Conservation (phyloP, 2,113 vertebrate species). For the Eretmochelys imbricata region DNA sequence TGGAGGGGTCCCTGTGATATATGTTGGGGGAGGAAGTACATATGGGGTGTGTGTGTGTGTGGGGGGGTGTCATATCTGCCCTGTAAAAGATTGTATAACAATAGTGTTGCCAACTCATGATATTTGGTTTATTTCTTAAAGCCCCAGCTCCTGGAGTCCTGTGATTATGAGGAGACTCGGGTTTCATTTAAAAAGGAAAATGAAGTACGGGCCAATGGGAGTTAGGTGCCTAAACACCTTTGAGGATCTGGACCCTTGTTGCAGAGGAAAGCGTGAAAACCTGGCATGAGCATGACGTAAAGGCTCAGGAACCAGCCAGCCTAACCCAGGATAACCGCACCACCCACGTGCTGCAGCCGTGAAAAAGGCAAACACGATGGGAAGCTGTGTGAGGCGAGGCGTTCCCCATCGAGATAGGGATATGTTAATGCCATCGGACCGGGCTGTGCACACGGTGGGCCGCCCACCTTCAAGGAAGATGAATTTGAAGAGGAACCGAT, state of each 20-base stretch:
- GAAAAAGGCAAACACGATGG: too few relatives aligned
- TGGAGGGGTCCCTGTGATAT: too few relatives aligned
- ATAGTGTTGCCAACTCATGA: background rate
- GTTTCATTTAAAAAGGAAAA: background rate
- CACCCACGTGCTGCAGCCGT: too few relatives aligned
- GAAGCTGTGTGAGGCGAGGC: too few relatives aligned
- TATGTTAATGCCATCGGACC: too few relatives aligned
- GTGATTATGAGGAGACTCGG: background rate
- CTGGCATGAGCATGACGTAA: background rate
- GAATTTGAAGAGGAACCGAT: background rate
- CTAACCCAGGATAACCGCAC: too few relatives aligned
- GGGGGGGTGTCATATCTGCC: background rate
- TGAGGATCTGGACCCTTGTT: background rate
- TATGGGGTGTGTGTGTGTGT: background rate
- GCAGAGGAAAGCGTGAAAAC: background rate
- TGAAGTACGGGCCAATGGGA: too few relatives aligned
- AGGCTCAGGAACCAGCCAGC: background rate
- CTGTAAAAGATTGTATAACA: background rate
- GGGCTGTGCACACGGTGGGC: too few relatives aligned
- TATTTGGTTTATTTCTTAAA: background rate
- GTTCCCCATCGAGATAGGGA: too few relatives aligned
- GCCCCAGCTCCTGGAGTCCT: background rate
- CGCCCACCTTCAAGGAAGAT: background rate
- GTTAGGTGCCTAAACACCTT: background rate
- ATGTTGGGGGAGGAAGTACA: too few relatives aligned